Conservation (phyloP, 2,888 invertebrate genomes). For the Spialia ferax region DNA sequence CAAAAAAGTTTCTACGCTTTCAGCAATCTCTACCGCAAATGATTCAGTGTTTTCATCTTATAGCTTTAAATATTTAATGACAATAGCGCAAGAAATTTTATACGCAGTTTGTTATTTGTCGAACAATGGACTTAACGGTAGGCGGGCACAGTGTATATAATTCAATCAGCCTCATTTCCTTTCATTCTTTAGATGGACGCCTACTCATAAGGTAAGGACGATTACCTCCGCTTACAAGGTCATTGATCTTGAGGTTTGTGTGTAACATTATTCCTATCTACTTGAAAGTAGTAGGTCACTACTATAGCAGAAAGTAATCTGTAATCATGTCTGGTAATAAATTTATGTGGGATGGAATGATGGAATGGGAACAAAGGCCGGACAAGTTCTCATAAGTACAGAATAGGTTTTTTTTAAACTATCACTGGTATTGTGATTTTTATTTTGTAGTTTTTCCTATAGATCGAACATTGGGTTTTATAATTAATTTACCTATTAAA, state of each 20-base stretch:
- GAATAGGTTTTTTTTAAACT: no score
- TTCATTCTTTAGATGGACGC: constrained; percentile 30
- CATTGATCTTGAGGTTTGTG: constrained; percentile 16
- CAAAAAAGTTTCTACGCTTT: neutral
- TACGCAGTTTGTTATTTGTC: constrained; percentile 15
- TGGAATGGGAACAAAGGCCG: no score
- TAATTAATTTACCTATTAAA: no score
- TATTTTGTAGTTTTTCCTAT: no score
- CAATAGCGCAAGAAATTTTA: constrained; percentile 13
- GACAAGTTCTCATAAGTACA: no score
- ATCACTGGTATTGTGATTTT: no score
- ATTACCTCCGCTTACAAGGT: constrained; percentile 16
- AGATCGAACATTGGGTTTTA: no score
- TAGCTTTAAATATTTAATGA: constrained; percentile 8
- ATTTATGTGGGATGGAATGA: no score
- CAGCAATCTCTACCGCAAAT: neutral
- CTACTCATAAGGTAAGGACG: constrained; percentile 22
- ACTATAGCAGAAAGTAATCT: neutral
- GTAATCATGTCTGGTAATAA: neutral
- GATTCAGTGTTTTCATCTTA: neutral
- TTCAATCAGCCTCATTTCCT: constrained; percentile 38
- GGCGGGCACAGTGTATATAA: constrained; percentile 32
- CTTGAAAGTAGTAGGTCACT: neutral
- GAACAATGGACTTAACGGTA: constrained; percentile 35
- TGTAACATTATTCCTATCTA: neutral